Conservation (phyloP, 1,140 invertebrate genomes). For the Drosophila punjabiensis region DNA sequence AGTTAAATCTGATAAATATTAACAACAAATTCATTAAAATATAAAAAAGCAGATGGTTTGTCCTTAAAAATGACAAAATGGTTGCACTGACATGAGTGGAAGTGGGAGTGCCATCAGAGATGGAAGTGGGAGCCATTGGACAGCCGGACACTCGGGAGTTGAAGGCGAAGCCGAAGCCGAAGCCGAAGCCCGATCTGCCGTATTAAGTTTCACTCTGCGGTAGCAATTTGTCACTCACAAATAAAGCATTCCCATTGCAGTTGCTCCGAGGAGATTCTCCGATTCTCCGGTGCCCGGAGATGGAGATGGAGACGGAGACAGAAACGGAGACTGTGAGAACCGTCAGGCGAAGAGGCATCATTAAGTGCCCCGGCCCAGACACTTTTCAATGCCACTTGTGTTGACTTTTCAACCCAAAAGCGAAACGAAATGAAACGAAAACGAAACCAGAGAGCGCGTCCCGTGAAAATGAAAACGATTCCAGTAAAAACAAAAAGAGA, state of each 20-base stretch:
- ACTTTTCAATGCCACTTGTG: constrained; percentile 72
- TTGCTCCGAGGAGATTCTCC: constrained; percentile 34
- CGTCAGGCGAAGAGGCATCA: constrained; percentile 46
- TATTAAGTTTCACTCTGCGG: constrained; percentile 64
- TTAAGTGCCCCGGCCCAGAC: constrained; percentile 57
- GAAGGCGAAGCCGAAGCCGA: constrained; percentile 2
- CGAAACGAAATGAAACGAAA: constrained; percentile 64
- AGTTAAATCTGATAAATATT: background rate
- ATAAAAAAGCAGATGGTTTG: background rate
- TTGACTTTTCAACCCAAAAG: constrained; percentile 74
- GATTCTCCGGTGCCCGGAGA: constrained; percentile 12
- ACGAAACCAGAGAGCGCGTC: constrained; percentile 53
- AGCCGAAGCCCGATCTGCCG: constrained; percentile 33
- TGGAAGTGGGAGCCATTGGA: constrained; percentile 40
- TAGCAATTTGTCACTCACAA: constrained; percentile 74
- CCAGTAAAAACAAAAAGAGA: constrained; percentile 60
- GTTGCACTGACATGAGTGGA: background rate
- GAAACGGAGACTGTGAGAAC: constrained; percentile 52
- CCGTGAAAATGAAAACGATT: constrained; percentile 74
- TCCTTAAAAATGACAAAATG: background rate
- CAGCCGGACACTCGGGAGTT: constrained; percentile 31
- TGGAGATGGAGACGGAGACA: constrained; percentile 10
- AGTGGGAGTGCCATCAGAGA: constrained; percentile 27
- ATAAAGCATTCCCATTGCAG: constrained; percentile 34
- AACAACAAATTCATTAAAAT: background rate